Conservation (phyloP, 2,113 vertebrate genomes). For the Chroicocephalus ridibundus region DNA sequence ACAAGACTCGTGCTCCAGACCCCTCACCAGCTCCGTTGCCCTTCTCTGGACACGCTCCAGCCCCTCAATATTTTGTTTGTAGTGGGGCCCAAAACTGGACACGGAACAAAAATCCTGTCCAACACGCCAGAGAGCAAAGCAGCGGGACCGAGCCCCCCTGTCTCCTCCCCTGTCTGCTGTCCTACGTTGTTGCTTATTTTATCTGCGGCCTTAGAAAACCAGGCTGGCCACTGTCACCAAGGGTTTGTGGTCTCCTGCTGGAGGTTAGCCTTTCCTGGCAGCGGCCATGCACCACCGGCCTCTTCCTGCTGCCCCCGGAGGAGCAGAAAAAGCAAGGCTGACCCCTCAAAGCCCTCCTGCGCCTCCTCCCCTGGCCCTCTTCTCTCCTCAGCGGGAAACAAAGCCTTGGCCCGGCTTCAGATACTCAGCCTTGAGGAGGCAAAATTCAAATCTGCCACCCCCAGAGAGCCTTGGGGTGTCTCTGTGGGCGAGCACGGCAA, state of each 20-base stretch:
- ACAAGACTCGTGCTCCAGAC: no score
- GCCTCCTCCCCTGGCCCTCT: background rate
- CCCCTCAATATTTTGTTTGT: no score
- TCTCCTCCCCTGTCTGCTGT: slow-evolving; percentile 39
- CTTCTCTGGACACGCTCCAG: no score
- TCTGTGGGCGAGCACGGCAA: background rate
- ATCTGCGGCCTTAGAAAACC: slow-evolving; percentile 24
- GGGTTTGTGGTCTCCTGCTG: slow-evolving; percentile 43
- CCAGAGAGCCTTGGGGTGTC: slow-evolving; percentile 1
- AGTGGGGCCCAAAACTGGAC: no score
- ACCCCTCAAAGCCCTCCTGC: background rate
- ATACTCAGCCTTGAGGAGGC: background rate
- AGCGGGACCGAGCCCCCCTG: background rate
- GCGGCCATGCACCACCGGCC: background rate
- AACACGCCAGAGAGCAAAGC: background rate
- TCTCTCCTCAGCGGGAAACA: background rate
- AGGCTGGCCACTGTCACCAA: slow-evolving; percentile 18
- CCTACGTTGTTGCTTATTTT: slow-evolving; percentile 52
- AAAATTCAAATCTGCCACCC: background rate
- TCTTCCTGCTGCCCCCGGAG: slow-evolving; percentile 3
- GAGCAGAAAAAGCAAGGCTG: background rate
- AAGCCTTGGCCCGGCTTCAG: slow-evolving; percentile 1
- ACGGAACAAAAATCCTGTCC: background rate
- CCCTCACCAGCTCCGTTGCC: no score
- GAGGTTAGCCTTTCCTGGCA: slow-evolving; percentile 49